phyloP scores from a whole-genome alignment of 1,140 invertebrate species.

The Laupala kohalensis region DNA sequence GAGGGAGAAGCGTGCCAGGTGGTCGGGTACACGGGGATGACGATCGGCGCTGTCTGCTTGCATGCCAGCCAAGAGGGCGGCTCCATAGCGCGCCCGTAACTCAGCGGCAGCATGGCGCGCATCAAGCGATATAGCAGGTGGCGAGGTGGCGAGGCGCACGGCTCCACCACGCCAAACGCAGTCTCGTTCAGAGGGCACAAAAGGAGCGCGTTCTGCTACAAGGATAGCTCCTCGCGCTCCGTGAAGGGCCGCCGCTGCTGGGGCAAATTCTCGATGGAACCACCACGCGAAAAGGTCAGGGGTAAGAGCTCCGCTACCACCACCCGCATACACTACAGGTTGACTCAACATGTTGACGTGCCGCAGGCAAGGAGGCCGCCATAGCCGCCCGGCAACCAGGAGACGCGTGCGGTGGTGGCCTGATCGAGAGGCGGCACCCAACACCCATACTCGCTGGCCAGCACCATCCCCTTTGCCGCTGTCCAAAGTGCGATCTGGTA shows the following conservation, averaged over 20 bases:
- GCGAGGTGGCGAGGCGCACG: conserved; percentile 27
- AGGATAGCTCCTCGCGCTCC: conserved; percentile 29
- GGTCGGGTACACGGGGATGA: conserved; percentile 19
- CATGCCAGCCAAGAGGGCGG: conserved; percentile 20
- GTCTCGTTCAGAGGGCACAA: conserved; percentile 26
- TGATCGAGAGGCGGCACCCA: conserved; percentile 34
- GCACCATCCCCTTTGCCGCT: conserved; percentile 19
- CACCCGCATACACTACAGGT: conserved; percentile 38
- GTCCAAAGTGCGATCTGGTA: conserved; percentile 27
- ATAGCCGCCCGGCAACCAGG: conserved; percentile 33
- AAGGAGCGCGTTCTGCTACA: conserved; percentile 30
- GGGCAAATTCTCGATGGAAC: conserved; percentile 36
- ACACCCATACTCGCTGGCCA: conserved; percentile 32
- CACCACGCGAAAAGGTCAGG: conserved; percentile 35
- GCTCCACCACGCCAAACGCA: conserved; percentile 27
- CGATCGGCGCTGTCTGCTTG: conserved; percentile 7
- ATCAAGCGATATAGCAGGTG: conserved; percentile 21
- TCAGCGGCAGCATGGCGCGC: conserved; percentile 28
- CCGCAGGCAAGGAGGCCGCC: conserved; percentile 33
- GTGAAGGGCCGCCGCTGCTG: conserved; percentile 34
- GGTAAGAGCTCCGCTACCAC: conserved; percentile 32
- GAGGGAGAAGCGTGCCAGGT: conserved; percentile 29
- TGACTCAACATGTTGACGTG: conserved; percentile 39
- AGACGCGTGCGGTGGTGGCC: conserved; percentile 35
- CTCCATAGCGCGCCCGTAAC: conserved; percentile 28